Evolutionary conservation across 2,113 vertebrate species (phyloP), one percentile per base, ranked within the genome.

Genomic region (rabbit (Oryctolagus cuniculus)): DNA sequence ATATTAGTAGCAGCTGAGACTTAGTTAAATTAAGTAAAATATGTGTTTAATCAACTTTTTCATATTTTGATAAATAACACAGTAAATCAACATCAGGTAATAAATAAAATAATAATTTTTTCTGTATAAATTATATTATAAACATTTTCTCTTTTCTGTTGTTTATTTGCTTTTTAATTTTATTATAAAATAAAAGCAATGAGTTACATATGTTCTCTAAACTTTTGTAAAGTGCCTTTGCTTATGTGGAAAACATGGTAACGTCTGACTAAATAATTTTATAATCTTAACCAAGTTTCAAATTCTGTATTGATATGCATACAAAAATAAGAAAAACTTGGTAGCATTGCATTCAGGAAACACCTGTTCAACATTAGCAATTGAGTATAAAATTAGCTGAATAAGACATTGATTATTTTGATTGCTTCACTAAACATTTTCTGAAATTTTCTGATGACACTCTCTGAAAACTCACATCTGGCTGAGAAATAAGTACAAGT

Each of bases 21-120:
- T 94, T 88, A 55, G 55, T 66, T 87, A 89, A 77, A 77, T 82
- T 72, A 66, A 53, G 16, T 12, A 55, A 89, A 95, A 95, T 72
- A 66, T 19, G 36, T 36, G 8, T 53, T 38, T 85, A 85, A 61
- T 75, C 34, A n/a, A 82, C 21, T n/a, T 89, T 66, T 49, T 22
- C 6, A 22, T 49, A 22, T 80, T 91, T 91, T 77, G 7, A 69
- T 58, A 70, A 64, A 63, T 64, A 86, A 2, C 1, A 89, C 63
- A 91, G 58, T 16, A 93, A 77, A 78, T 80, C 66, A 34, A 27
- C 84, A 53, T 91, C 55, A 79, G 19, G 15, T 44, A 78, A 72
- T 31, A 82, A 87, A 70, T 77, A 53, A 4, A 92, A 38, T 70
- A 19, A 49, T 51, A 86, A 27, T 24, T 63, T 89, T 89, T 80